These are phyloP conservation scores for Chelon auratus DNA, from an alignment of 2,797 vertebrate genomes.

Conservation along the genomic window DNA sequence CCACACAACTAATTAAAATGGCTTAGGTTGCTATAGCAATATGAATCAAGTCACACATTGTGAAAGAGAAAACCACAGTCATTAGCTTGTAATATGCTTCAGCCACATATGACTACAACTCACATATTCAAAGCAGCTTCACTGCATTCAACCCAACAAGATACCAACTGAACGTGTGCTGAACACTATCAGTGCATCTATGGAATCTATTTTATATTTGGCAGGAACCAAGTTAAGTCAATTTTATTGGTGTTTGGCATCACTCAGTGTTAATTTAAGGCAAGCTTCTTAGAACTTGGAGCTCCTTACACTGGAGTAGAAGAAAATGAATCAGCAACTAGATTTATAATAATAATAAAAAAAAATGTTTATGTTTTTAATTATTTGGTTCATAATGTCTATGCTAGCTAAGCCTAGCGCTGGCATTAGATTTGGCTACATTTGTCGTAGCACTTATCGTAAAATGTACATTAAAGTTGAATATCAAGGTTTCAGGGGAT, in stretches of 20 bases:
- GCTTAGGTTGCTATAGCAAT: constrained; percentile 36
- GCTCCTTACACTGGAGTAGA: background rate
- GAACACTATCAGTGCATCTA: background rate
- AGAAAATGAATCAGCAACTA: background rate
- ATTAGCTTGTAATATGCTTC: background rate
- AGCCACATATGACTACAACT: constrained; percentile 2
- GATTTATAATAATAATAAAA: background rate
- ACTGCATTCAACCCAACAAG: background rate
- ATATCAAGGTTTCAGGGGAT: no score
- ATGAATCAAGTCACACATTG: constrained; percentile 19
- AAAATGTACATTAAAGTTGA: no score
- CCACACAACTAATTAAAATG: constrained; percentile 5
- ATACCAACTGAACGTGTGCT: background rate
- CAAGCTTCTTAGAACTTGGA: no score
- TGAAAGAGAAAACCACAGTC: constrained; percentile 23
- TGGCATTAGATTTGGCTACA: no score
- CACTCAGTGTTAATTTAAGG: background rate
- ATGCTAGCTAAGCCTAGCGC: no score
- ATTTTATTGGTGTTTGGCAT: background rate
- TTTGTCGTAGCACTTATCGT: no score
- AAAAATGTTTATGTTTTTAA: background rate
- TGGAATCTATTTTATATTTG: background rate
- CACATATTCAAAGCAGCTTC: constrained; percentile 10
- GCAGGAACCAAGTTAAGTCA: background rate
- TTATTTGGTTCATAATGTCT: background rate